These are phyloP conservation scores for Colletes collaris DNA, from an alignment of 2,888 invertebrate genomes.

Conservation along the genomic window DNA sequence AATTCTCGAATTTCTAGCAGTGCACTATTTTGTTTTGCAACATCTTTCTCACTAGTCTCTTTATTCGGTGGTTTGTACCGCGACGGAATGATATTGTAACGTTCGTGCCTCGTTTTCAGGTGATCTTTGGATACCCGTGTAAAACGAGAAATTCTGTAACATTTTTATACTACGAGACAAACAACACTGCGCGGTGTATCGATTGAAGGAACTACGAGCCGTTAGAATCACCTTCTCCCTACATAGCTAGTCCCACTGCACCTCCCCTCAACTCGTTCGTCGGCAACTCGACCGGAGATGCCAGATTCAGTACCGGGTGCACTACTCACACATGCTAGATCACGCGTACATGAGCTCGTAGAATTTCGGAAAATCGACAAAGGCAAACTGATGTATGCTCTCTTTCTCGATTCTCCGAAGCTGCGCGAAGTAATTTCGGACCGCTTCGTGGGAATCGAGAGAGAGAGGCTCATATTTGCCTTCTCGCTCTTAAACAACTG, in stretches of 20 bases:
- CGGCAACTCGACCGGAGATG: conserved; percentile 4
- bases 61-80: conserved; percentile 1
- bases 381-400: too few species aligned
- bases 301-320: too few species aligned
- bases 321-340: too few species aligned
- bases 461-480: too few species aligned
- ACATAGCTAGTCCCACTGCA: conserved; percentile 34
- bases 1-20: conserved; percentile 15
- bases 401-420: too few species aligned
- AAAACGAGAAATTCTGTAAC: conserved; percentile 41
- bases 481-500: too few species aligned
- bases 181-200: conserved; percentile 69
- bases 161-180: conserved; percentile 60
- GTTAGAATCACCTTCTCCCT: conserved; percentile 58
- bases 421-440: too few species aligned
- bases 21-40: conserved; percentile 1
- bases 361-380: too few species aligned
- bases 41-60: not conserved
- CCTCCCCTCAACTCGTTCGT: conserved; percentile 28
- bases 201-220: conserved; percentile 61
- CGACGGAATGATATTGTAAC: not conserved
- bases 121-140: conserved; percentile 21
- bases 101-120: conserved; percentile 10
- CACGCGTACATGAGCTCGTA: too few species aligned
- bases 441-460: too few species aligned